A percentile compares a stretch with the other conserved stretches of the same genome.
Evolutionary conservation across 2,888 invertebrate genomes (phyloP).

Genomic region (Amphipoea oculea): DNA sequence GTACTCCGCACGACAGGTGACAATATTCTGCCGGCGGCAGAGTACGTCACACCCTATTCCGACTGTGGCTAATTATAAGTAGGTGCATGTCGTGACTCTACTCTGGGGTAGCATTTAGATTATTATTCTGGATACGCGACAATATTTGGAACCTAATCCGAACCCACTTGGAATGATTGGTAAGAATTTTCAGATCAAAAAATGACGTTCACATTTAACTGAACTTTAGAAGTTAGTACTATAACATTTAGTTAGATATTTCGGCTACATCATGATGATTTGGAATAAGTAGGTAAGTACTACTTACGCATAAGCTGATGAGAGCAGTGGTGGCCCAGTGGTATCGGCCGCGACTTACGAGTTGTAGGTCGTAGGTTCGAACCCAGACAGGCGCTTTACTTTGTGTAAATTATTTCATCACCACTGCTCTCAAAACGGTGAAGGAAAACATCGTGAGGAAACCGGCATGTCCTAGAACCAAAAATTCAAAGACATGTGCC

Average conservation of each 20-base stretch:
- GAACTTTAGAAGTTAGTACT: background rate
- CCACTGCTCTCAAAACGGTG: too few relatives aligned
- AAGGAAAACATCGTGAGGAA: too few relatives aligned
- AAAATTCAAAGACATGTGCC: too few relatives aligned
- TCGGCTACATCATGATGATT: background rate
- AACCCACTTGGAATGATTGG: background rate
- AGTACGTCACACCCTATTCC: slow-evolving; percentile 41
- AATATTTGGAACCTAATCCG: slow-evolving; percentile 8
- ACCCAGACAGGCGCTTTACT: too few relatives aligned
- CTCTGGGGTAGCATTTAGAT: slow-evolving; percentile 20
- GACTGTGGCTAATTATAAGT: slow-evolving; percentile 60
- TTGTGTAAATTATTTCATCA: too few relatives aligned
- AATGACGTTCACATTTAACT: background rate
- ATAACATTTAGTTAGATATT: too few relatives aligned
- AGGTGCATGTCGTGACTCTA: slow-evolving; percentile 26
- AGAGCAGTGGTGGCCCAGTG: too few relatives aligned
- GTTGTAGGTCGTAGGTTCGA: too few relatives aligned
- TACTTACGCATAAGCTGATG: slow-evolving; percentile 1
- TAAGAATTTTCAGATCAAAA: background rate
- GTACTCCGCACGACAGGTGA: slow-evolving; percentile 53
- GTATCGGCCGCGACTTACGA: too few relatives aligned
- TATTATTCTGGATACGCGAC: slow-evolving; percentile 1
- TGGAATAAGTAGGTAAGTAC: background rate
- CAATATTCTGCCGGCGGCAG: slow-evolving; percentile 63
- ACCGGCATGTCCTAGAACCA: too few relatives aligned